phyloP scores from a whole-genome alignment of 2,888 invertebrate genomes.

The Ichneumon xanthorius region DNA sequence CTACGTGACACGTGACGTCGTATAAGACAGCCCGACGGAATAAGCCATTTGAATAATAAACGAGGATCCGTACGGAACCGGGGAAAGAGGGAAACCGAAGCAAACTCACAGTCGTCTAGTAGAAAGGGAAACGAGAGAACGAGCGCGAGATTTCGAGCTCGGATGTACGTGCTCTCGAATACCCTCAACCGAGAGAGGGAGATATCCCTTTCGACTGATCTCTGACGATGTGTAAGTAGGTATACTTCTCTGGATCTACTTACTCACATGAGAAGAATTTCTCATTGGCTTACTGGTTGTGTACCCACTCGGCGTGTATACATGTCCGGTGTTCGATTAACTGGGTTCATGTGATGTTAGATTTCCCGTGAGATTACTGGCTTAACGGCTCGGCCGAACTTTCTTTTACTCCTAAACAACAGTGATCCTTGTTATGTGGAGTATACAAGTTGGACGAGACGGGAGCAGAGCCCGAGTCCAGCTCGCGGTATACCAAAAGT shows the following conservation, averaged over 20 bases:
- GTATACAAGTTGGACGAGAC: conserved; percentile 1
- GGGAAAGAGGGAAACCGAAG: conserved; percentile 48
- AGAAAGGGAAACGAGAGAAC: conserved; percentile 42
- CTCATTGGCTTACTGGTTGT: conserved; percentile 43
- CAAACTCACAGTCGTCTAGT: conserved; percentile 41
- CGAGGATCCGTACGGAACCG: conserved; percentile 69
- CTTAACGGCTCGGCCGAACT: conserved; percentile 62
- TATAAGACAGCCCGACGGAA: conserved; percentile 71
- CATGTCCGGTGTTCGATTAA: conserved; percentile 60
- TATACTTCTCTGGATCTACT: conserved; percentile 18
- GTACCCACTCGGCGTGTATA: conserved; percentile 16
- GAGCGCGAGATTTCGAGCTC: conserved; percentile 19
- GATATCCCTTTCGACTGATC: conserved; percentile 62
- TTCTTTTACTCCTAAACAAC: conserved; percentile 66
- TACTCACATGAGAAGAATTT: conserved; percentile 45
- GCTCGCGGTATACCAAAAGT: conserved; percentile 33
- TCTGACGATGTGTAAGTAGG: conserved; percentile 41
- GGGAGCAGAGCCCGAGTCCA: not conserved
- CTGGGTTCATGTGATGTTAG: conserved; percentile 63
- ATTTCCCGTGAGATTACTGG: conserved; percentile 67
- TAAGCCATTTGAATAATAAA: conserved; percentile 78
- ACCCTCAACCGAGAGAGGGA: conserved; percentile 1
- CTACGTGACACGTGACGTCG: conserved; percentile 72
- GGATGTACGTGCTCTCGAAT: conserved; percentile 57
- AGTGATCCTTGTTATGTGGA: conserved; percentile 56